Percentiles rank a stretch among this genome's conserved stretches.
Conservation (phyloP, 2,113 vertebrate species). For the Cinclus mexicanus region DNA sequence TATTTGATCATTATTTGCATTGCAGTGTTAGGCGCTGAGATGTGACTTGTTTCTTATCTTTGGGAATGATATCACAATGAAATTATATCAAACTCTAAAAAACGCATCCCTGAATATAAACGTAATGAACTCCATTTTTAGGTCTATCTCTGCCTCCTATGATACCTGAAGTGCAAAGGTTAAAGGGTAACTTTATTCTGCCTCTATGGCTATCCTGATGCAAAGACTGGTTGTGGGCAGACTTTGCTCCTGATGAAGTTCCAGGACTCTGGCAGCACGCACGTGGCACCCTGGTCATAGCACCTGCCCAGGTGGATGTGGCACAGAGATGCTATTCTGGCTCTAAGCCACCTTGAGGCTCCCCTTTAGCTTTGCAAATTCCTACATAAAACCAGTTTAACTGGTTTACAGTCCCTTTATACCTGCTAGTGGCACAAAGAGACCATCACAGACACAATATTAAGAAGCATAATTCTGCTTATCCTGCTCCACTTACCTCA, state of each 20-base stretch:
- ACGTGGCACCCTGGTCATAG: not conserved
- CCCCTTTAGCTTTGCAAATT: not conserved
- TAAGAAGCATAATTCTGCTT: conserved; percentile 1
- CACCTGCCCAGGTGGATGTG: not conserved
- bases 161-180: not conserved
- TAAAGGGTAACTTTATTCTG: not conserved
- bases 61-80: not conserved
- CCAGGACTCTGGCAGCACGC: not conserved
- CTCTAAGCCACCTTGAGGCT: not conserved
- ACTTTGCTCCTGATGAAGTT: not conserved
- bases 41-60: not conserved
- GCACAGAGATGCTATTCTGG: not conserved
- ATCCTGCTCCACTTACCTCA: not conserved
- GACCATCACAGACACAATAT: not conserved
- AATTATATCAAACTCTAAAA: not conserved
- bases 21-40: not conserved
- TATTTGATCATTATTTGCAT: not conserved
- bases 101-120: not conserved
- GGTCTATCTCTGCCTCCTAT: not conserved
- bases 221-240: not conserved
- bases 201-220: not conserved
- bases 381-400: conserved; percentile 31
- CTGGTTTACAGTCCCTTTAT: conserved; percentile 11
- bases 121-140: not conserved
- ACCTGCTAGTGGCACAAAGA: conserved; percentile 18